Evolutionary conservation across 1,140 invertebrate species (phyloP).

Genomic region (Galleria mellonella): DNA sequence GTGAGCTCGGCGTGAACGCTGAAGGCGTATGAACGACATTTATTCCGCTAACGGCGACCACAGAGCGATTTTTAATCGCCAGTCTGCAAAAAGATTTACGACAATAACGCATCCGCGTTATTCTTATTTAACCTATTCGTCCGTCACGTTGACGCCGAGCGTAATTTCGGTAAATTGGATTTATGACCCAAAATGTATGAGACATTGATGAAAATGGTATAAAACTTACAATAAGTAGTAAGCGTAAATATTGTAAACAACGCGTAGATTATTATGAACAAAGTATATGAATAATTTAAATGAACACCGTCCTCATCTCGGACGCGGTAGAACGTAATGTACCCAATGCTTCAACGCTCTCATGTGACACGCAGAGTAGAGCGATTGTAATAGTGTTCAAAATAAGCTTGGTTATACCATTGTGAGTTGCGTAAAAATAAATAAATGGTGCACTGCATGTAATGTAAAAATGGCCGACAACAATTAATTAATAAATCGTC

Average conservation of each 20-base stretch:
- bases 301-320: conserved; percentile 11
- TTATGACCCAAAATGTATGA: conserved; percentile 12
- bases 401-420: too few species aligned
- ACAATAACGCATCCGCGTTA: neutral
- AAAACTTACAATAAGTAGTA: conserved; percentile 26
- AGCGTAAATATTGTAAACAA: conserved; percentile 32
- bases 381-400: too few species aligned
- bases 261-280: conserved; percentile 11
- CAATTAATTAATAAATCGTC: too few species aligned
- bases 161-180: neutral
- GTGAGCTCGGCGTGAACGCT: conserved; percentile 3
- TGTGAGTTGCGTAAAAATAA: too few species aligned
- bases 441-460: too few species aligned
- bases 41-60: too few species aligned
- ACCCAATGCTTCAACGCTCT: neutral
- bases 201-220: conserved; percentile 16
- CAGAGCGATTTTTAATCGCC: too few species aligned
- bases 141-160: too few species aligned
- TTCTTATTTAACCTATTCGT: neutral
- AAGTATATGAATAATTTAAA: conserved; percentile 9
- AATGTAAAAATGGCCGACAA: too few species aligned
- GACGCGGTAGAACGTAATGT: neutral
- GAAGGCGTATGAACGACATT: neutral
- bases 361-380: too few species aligned
- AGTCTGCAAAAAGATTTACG: too few species aligned